These are phyloP conservation scores for Anastatus disparis DNA, from an alignment of 1,140 invertebrate species.

Conservation along the genomic window DNA sequence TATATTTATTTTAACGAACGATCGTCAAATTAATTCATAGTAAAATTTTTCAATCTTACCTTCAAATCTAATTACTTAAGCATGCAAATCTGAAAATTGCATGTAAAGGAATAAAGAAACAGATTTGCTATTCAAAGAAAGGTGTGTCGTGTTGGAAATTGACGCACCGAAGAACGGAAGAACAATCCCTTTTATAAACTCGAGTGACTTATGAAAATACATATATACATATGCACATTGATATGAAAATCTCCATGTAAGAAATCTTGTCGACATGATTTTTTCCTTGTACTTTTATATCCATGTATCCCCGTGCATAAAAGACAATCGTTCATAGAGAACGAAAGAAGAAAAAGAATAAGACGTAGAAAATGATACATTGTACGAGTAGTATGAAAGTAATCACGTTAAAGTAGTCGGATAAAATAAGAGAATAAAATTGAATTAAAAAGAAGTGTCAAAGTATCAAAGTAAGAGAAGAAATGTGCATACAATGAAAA, in stretches of 20 bases:
- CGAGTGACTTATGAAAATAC: background rate
- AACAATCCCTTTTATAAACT: slow-evolving; percentile 3
- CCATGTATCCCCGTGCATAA: too few relatives aligned
- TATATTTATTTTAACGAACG: too few relatives aligned
- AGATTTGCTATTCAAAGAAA: slow-evolving; percentile 21
- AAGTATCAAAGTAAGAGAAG: background rate
- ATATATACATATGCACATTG: background rate
- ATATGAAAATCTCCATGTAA: background rate
- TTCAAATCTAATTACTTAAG: too few relatives aligned
- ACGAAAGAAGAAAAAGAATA: background rate
- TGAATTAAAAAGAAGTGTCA: background rate
- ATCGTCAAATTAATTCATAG: too few relatives aligned
- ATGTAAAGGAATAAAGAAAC: slow-evolving; percentile 7
- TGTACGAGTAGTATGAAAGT: background rate
- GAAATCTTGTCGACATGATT: too few relatives aligned
- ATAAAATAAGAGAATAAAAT: background rate
- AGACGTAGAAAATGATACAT: too few relatives aligned
- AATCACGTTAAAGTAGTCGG: background rate
- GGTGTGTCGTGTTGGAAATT: background rate
- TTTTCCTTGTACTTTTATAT: too few relatives aligned
- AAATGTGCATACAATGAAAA: background rate
- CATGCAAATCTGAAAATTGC: slow-evolving; percentile 25
- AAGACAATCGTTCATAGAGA: background rate
- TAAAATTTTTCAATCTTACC: too few relatives aligned
- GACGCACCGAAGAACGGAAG: background rate